Evolutionary conservation across 2,888 invertebrate genomes (phyloP), one percentile per base, ranked within the genome.

Genomic region (Napeogenes sylphis): DNA sequence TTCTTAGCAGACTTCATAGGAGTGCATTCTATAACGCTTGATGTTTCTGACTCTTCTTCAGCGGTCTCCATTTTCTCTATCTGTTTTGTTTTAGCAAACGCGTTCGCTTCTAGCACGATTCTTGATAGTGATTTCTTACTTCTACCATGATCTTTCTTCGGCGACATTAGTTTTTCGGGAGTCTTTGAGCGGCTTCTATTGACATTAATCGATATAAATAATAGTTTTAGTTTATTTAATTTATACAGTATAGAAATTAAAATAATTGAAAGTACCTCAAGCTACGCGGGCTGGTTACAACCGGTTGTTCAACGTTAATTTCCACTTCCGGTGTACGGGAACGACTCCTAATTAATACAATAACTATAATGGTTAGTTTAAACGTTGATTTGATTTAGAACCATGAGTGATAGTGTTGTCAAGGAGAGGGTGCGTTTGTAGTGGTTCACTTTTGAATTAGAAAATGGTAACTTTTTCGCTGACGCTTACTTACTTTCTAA

Each of bases 41-140:
- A 30, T 51, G 51, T 30, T 47, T 82, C 81, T 0, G 76, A 56
- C 61, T 66, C 73, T n/a, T 80, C 82, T 64, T 73, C 70, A n/a
- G 63, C 56, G 2, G 45, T 62, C 45, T 84, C 82, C 21, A 72
- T 72, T 35, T 75, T 72, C 42, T 86, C 85, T 6, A 72, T 33
- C 58, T 75, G 73, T 68, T 86, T 89, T 0, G 83, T 80, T 81
- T 86, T 88, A 4, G 87, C 81, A 55, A 87, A 86, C 0, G 89
- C 74, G 59, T 90, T 91, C 4, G 87, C 83, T 78, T 91, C 91
- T 53, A 91, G 67, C 0, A 91, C 91, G 32, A 86, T 74, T 67
- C 91, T 79, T 0, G 88, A 85, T 2, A 91, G 72, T 0, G 91
- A 83, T 70, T 87, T 91, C 61, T 82, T 87, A 59, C 72, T 69